phyloP scores from a whole-genome alignment of 2,113 vertebrate genomes.

The Cheilinus undulatus region DNA sequence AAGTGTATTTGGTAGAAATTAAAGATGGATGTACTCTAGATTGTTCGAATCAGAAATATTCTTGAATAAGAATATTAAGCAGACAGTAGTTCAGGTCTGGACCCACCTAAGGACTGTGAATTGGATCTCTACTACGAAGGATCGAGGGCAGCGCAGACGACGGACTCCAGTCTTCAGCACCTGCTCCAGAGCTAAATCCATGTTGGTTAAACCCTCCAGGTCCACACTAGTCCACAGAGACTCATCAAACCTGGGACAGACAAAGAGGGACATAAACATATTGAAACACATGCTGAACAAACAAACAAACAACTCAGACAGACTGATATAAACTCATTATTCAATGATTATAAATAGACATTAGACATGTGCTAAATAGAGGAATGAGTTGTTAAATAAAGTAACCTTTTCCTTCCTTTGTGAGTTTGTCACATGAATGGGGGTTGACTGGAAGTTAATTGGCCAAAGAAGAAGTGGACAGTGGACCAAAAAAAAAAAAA shows the following conservation, averaged over 20 bases:
- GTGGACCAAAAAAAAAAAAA: too few species aligned
- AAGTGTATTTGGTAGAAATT: too few species aligned
- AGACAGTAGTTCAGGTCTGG: not conserved
- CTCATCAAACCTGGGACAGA: constrained; percentile 88
- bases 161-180: constrained; percentile 85
- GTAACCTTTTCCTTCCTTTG: too few species aligned
- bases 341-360: too few species aligned
- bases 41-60: too few species aligned
- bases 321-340: not conserved
- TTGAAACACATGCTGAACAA: too few species aligned
- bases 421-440: too few species aligned
- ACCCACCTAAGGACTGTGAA: constrained; percentile 85
- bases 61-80: not conserved
- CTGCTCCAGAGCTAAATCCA: constrained; percentile 83
- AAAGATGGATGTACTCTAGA: too few species aligned
- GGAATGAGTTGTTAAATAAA: too few species aligned
- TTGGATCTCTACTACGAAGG: constrained; percentile 84
- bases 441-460: too few species aligned
- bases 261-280: constrained; percentile 3
- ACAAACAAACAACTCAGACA: not conserved
- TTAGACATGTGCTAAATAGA: too few species aligned
- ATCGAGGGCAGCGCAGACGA: constrained; percentile 89
- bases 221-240: constrained; percentile 94
- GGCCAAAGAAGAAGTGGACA: too few species aligned
- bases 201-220: constrained; percentile 85